Percentiles rank a stretch among this genome's conserved stretches.
Evolutionary conservation across 2,797 vertebrate species (phyloP).

Genomic region (Synaphobranchus kaupii): DNA sequence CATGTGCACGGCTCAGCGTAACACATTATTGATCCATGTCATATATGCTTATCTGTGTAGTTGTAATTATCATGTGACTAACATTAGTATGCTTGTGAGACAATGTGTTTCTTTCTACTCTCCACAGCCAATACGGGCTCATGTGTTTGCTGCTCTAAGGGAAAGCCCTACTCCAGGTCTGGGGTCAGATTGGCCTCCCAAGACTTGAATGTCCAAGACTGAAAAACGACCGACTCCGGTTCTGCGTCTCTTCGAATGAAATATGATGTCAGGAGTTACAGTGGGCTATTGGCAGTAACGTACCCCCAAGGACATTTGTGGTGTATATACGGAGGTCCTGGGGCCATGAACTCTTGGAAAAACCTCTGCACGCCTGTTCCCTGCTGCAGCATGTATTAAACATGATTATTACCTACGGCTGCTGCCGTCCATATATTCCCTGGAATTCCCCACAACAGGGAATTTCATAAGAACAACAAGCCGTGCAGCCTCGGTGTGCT

Average conservation of each 20-base stretch:
- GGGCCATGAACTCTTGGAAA: not conserved
- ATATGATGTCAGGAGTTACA: not conserved
- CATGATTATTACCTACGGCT: not conserved
- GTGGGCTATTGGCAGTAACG: not conserved
- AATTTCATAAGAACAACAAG: not conserved
- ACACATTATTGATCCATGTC: no score
- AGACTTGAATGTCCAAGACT: not conserved
- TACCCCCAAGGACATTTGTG: not conserved
- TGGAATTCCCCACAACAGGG: constrained; percentile 3
- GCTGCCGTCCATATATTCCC: not conserved
- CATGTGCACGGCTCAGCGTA: no score
- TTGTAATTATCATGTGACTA: not conserved
- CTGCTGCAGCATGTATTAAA: not conserved
- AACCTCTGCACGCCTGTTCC: not conserved
- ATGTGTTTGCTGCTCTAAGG: not conserved
- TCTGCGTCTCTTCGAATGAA: not conserved
- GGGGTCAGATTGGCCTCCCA: not conserved
- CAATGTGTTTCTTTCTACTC: not conserved
- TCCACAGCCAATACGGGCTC: not conserved
- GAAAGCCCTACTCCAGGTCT: not conserved
- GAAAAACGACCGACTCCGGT: not conserved
- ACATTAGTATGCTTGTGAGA: not conserved
- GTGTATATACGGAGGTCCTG: not conserved
- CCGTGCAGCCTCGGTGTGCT: not conserved
- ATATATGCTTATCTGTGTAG: not conserved